These are phyloP conservation scores for Trigoniulus corallinus DNA, from an alignment of 1,140 invertebrate species.

Conservation along the genomic window DNA sequence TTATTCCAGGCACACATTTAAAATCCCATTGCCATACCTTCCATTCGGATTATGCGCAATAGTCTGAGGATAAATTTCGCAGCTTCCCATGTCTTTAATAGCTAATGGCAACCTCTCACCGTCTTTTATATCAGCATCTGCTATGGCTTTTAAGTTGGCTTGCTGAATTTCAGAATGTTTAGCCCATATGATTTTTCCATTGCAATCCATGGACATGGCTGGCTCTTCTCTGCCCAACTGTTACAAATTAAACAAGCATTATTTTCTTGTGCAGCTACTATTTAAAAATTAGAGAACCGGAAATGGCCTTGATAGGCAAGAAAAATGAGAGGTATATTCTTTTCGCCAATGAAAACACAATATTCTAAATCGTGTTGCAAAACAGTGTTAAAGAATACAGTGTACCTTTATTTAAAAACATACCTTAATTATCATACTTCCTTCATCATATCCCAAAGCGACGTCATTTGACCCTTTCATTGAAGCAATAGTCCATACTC, in stretches of 20 bases:
- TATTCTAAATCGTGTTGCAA: not conserved
- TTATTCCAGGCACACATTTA: not conserved
- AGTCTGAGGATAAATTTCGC: constrained; percentile 98
- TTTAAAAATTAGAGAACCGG: too few species aligned
- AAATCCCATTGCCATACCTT: constrained; percentile 34
- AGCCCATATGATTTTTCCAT: constrained; percentile 97
- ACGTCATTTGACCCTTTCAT: constrained; percentile 93
- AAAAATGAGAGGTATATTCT: too few species aligned
- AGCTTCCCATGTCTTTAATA: constrained; percentile 97
- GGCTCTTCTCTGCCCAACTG: constrained; percentile 90
- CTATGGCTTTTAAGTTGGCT: constrained; percentile 75
- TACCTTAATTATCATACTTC: constrained; percentile 85
- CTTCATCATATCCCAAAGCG: constrained; percentile 94
- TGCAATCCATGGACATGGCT: constrained; percentile 96
- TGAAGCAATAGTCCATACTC: constrained; percentile 95
- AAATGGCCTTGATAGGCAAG: too few species aligned
- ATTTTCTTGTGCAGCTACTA: not conserved
- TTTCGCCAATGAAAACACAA: not conserved
- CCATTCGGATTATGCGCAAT: constrained; percentile 98
- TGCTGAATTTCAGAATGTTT: constrained; percentile 96
- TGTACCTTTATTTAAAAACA: not conserved
- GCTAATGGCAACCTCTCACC: constrained; percentile 81
- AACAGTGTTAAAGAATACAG: too few species aligned
- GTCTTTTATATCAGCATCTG: constrained; percentile 58
- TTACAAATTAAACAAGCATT: constrained; percentile 8